Base-by-base conservation (phyloP, 2,888 invertebrate species). In the Blera fallax region DNA sequence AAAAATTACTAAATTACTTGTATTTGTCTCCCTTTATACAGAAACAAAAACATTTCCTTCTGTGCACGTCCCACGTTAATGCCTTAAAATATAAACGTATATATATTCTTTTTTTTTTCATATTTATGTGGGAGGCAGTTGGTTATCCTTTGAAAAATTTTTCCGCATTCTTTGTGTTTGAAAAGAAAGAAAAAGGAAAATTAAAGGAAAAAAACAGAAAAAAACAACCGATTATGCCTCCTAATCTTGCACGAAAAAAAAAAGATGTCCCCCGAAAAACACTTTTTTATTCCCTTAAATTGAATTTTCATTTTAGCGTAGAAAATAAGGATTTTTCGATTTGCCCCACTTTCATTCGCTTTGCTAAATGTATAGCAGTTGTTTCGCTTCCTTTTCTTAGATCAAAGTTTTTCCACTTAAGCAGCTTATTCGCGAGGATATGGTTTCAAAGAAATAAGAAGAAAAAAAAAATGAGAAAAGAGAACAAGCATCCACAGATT, bases 241-340 rank as follows among this genome's bases (percentile, higher is more conserved):
- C 58, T 76, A 82, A 82, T 65, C 74, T 37, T 8, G 18, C 50
- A 72, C 37, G 74, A 62, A 60, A 65, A 58, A 45, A 10, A 56
- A 52, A 67, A 77, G 2, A 16, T 24, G 56, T 58, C 37, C n/a
- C 34, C 16, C n/a, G 29, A 29, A 54, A 70, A 78, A 70, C 54
- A 37, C 37, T 62, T 64, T 50, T 62, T 69, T 60, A 43, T 74
- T 64, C 50, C 29, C 37, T 60, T 70, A 84, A 84, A 84, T 84
- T 84, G 79, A 84, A 84, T 84, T 84, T 79, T 79, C 45, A 79
- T 84, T 84, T 74, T 34, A 78, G n/a, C 43, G n/a, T 29, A 29
- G 37, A 73, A 50, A 62, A 54, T 60, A 54, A 24, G 77, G 77
- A 43, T 69, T 64, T 74, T 73, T 52, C 62, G 50, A 83, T 69